Base-by-base conservation (phyloP, 2,888 invertebrate genomes). In the Gari tellinella region DNA sequence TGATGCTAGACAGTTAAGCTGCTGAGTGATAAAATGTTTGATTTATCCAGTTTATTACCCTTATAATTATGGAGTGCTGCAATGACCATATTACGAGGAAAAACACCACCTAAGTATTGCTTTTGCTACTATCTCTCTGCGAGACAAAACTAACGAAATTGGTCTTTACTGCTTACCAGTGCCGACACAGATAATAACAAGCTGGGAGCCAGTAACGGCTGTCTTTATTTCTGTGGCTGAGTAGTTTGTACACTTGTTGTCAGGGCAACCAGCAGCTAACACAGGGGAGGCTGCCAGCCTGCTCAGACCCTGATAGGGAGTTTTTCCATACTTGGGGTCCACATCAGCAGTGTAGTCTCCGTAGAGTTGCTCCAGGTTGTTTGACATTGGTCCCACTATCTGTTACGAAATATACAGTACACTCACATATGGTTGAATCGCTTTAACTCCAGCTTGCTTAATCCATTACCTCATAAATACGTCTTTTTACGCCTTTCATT, bases 341-440 rank as follows among this genome's bases (percentile, higher is more conserved):
- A 81, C 58, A 14, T 69, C 63, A 0, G 90, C 77, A 17, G 81
- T 61, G 60, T 90, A 90, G 65, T 86, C 85, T 3, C 91, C 91
- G 74, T 84, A 90, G 8, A 89, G 41, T 26, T 83, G 80, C 3
- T 58, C 58, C 0, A 84, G 25, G 57, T 89, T 88, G 72, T 89
- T 73, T 2, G 89, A 85, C 88, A 90, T 87, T 3, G 91, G 91
- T 10, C 91, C 91, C 49, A 91, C 80, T 15, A 91, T 66, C 90
- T 90, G 74, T 41, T 57, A 65, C 10, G 8, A 26, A 23, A 17
- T n/a, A n/a, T n/a, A n/a, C n/a, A n/a, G n/a, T n/a, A n/a, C n/a
- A n/a, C n/a, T n/a, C n/a, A n/a, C n/a, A n/a, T n/a, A n/a, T n/a
- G n/a, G n/a, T n/a, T n/a, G n/a, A n/a, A n/a, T n/a, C n/a, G n/a